Base-by-base conservation (phyloP, 1,140 invertebrate species). In the Formica selysi region DNA sequence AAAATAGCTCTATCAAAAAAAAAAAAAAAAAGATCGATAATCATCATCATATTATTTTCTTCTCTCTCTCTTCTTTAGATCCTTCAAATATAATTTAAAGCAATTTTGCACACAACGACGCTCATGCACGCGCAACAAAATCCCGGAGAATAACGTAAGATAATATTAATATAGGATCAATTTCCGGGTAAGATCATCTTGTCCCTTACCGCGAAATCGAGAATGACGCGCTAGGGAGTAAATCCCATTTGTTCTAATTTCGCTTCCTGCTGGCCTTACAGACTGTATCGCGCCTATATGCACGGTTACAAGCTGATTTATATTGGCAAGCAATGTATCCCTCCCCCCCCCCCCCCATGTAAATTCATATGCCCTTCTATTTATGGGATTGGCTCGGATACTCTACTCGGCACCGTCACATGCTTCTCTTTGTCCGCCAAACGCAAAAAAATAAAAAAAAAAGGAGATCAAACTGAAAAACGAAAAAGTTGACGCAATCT, bases 231-330 rank as follows among this genome's bases (percentile, higher is more conserved):
- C 38, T 13, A 3, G 76, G 6, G 59, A 78, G 16, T 80, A 68
- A 38, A 32, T 22, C 36, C 5, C 32, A n/a, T 80, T 80, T 51
- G 76, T 64, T n/a, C 62, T 68, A 79, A 80, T 80, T 80, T 80
- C 29, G 6, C n/a, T 79, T 79, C 62, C 44, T 67, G 29, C 13
- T 16, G 13, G n/a, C 8, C 26, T 54, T 29, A 41, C 22, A 2
- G 73, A n/a, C 32, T 74, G 36, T 57, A 32, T 74, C 54, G n/a
- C 41, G 22, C 6, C n/a, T 68, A 54, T 13, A 70, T 64, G 61
- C 10, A 65, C 32, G 6, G 8, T 32, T 68, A 10, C 32, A 68
- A 67, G n/a, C 22, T 48, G 44, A 57, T 22, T 80, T 80, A 68
- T 54, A 79, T 67, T 29, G 13, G 29, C 7, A 19, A 36, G n/a